Percentiles rank a stretch among this genome's conserved stretches.
These are phyloP conservation scores for Eupithecia exiguata DNA, from an alignment of 2,888 invertebrate species.

Conservation along the genomic window DNA sequence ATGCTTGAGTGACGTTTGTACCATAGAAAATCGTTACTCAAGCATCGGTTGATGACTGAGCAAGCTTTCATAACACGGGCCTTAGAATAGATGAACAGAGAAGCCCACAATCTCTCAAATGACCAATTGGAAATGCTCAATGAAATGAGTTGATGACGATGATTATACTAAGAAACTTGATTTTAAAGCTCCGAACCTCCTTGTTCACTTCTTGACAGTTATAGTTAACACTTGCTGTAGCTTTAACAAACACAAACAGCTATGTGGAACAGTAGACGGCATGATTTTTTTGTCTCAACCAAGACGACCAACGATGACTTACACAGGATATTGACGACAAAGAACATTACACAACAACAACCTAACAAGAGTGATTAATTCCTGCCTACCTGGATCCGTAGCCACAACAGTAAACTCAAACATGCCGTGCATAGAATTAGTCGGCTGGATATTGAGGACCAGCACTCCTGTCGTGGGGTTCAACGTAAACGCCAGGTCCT, in stretches of 20 bases:
- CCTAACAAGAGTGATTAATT: neutral
- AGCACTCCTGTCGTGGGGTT: constrained; percentile 74
- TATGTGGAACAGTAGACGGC: neutral
- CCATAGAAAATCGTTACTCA: too few species aligned
- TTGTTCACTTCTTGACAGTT: neutral
- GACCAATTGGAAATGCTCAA: neutral
- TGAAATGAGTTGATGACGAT: too few species aligned
- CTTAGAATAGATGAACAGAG: neutral
- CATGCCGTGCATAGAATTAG: constrained; percentile 84
- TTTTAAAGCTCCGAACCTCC: too few species aligned
- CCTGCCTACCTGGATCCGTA: constrained; percentile 73
- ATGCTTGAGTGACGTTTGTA: too few species aligned
- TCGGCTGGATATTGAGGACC: constrained; percentile 78
- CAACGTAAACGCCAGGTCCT: constrained; percentile 69
- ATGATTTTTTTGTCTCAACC: neutral
- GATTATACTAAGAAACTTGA: too few species aligned
- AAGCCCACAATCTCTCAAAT: neutral
- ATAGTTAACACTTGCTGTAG: neutral
- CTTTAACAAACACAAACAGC: neutral
- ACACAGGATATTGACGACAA: neutral
- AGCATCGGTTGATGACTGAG: too few species aligned
- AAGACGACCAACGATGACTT: neutral
- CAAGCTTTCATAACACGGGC: too few species aligned
- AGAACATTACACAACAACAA: neutral
- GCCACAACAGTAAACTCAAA: constrained; percentile 84